phyloP scores from a whole-genome alignment of 2,888 invertebrate genomes.

The Abrostola triplasia region DNA sequence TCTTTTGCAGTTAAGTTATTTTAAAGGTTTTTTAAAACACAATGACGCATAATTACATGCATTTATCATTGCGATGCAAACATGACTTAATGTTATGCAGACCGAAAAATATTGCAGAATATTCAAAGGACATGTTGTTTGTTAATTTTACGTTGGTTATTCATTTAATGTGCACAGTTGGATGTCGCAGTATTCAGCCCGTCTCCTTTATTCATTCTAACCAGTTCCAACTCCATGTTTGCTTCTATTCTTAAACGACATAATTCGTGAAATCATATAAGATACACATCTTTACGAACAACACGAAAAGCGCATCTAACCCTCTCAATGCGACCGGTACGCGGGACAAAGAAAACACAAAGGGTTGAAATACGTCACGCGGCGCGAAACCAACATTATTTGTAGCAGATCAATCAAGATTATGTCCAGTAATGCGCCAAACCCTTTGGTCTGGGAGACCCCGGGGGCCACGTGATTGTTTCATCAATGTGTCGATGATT shows the following conservation, averaged over 20 bases:
- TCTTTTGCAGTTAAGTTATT: constrained; percentile 8
- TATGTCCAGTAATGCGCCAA: constrained; percentile 79
- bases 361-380: constrained; percentile 64
- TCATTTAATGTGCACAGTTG: constrained; percentile 29
- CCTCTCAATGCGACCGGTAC: constrained; percentile 52
- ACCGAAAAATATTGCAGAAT: constrained; percentile 35
- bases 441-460: constrained; percentile 72
- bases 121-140: constrained; percentile 34
- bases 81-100: constrained; percentile 41
- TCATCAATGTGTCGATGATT: constrained; percentile 81
- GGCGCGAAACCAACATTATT: constrained; percentile 77
- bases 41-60: constrained; percentile 35
- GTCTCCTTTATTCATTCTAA: constrained; percentile 17
- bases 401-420: constrained; percentile 87
- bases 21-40: constrained; percentile 30
- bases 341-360: constrained; percentile 61
- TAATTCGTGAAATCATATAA: constrained; percentile 15
- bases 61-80: constrained; percentile 38
- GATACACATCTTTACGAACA: constrained; percentile 10
- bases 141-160: constrained; percentile 25
- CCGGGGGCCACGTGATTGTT: constrained; percentile 74
- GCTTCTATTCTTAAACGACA: constrained; percentile 5
- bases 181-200: constrained; percentile 13
- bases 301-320: constrained; percentile 69
- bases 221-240: constrained; percentile 6